Base-by-base conservation (phyloP, 2,888 invertebrate species). In the Rosalia funebris region DNA sequence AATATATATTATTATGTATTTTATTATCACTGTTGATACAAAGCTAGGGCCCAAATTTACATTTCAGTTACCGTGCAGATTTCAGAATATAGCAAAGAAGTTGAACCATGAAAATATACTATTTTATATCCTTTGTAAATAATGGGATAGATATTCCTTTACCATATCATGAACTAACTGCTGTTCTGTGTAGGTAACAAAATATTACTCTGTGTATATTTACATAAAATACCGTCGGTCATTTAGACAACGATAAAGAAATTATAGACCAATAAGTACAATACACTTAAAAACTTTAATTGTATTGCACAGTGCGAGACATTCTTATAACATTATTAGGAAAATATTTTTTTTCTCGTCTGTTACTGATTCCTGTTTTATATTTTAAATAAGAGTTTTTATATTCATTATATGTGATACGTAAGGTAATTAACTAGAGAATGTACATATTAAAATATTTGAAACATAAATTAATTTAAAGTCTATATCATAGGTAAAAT, bases 361-460 rank as follows among this genome's bases (percentile, higher is more conserved):
- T 34, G 34, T 34, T 11, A 11, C 34, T 25, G 7, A 5, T 25
- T 3, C 7, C 46, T 47, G 2, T 14, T 16, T 11, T 15, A n/a
- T 34, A 32, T 47, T 14, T 47, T 5, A 32, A 32, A 16, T 34
- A 47, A 16, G 32, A 9, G 16, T 47, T 47, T 48, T 48, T 48
- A 48, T 48, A 48, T 36, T 48, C 37, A 48, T 32, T 48, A 20
- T 37, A 48, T 48, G 48, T 48, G 48, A 48, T 48, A 48, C 19
- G 14, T 36, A 48, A 48, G 36, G 17, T 20, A 48, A 36, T 11
- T 48, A 36, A 47, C 15, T 36, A 36, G 31, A 48, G 34, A 3
- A 31, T 32, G 14, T 32, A 32, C 20, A 44, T 17, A 10, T 15
- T 12, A 16, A 48, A 36, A 15, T 11, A 50, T 19, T 32, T 48